Base-by-base conservation (phyloP, 2,797 vertebrate genomes). In the Margarornis squamiger region DNA sequence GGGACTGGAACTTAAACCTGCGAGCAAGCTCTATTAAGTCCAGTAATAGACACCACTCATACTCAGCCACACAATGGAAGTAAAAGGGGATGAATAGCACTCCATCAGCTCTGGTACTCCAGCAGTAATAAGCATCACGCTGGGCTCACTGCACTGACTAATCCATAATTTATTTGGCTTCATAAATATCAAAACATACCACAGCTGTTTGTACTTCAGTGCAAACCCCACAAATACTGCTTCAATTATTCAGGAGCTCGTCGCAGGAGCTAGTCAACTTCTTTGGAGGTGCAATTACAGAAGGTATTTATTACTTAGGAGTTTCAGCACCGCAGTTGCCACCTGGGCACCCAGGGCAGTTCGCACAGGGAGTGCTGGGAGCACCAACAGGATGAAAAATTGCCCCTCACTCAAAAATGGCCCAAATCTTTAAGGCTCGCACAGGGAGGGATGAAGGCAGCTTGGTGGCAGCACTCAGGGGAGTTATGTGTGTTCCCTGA, bases 181-280 rank as follows among this genome's bases (percentile, higher is more conserved):
- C 97, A 94, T 93, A 95, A 97, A 96, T 94, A 94, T 94, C 95
- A 95, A 93, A 94, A 96, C 92, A 92, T 46, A 80, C 72, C 93
- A 76, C 95, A 95, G 95, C 96, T 97, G 97, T 84, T 94, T 77
- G 96, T 90, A 71, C 89, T 93, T 95, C 79, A 74, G 96, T 32
- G 30, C 78, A 92, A 93, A 95, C 39, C 92, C 76, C 41, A 11
- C 97, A 95, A 96, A 96, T 77, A 95, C 73, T 72, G 85, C 95
- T 92, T 97, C 94, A 97, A 92, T 97, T 97, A 96, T 96, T 97
- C 92, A 97, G 62, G 46, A 92, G 72, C 90, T 66, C 38, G 0
- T 93, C 2, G 30, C 52, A 61, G 81, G 85, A 90, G 67, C 65
- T 71, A 67, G 87, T 68, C 32, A 21, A 38, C 71, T 29, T 65